A percentile compares a stretch with the other conserved stretches of the same genome.
These are phyloP conservation scores for Meta bourneti DNA, from an alignment of 2,888 invertebrate genomes.

Conservation along the genomic window DNA sequence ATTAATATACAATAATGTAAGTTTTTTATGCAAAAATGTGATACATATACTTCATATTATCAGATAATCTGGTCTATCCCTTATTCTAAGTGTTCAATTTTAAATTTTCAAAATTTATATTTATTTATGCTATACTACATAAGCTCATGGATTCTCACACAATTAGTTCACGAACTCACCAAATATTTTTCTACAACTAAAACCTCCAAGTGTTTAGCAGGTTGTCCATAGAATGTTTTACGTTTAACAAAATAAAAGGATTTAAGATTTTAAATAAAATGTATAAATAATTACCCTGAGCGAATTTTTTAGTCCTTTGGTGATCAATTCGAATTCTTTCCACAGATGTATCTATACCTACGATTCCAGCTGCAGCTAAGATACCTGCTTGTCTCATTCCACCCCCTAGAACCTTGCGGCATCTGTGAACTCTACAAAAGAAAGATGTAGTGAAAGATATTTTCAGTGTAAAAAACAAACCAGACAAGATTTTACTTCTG, in stretches of 20 bases:
- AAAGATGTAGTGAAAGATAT: background rate
- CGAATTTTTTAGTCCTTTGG: slow-evolving; percentile 63
- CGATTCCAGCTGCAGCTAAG: slow-evolving; percentile 92
- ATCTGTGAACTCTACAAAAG: slow-evolving; percentile 86
- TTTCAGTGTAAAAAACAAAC: too few species aligned
- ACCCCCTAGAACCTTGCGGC: slow-evolving; percentile 94
- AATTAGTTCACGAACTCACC: too few species aligned
- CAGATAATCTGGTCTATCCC: too few species aligned
- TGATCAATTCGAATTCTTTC: slow-evolving; percentile 83
- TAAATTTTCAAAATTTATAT: too few species aligned
- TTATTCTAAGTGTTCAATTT: too few species aligned
- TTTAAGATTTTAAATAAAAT: too few species aligned
- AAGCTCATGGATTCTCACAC: too few species aligned
- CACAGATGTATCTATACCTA: slow-evolving; percentile 88
- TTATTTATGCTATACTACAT: too few species aligned
- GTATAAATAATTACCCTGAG: slow-evolving; percentile 49
- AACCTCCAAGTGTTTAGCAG: background rate
- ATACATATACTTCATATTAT: too few species aligned
- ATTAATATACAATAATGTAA: too few species aligned
- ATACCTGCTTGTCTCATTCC: slow-evolving; percentile 96
- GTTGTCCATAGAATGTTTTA: background rate
- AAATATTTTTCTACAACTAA: background rate
- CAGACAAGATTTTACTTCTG: too few species aligned
- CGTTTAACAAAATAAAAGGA: background rate
- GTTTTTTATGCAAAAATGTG: too few species aligned